Evolutionary conservation across 1,140 invertebrate species (phyloP), one percentile per base, ranked within the genome.

Genomic region (Ips typographus): DNA sequence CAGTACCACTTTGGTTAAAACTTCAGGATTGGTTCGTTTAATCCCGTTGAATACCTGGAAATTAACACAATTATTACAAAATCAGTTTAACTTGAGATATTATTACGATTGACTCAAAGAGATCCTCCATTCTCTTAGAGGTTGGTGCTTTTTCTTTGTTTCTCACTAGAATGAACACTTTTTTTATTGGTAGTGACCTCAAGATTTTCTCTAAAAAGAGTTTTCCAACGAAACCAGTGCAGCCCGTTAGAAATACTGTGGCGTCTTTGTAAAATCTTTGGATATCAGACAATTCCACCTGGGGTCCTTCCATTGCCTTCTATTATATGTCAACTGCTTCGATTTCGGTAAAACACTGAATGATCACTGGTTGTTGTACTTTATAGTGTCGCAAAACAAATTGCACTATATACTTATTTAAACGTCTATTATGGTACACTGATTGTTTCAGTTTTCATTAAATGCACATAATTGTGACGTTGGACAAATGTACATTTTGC

Each of bases 101-200:
- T n/a, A 65, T 84, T 76, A 90, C 88, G 67, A 84, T 80, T 71
- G 88, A 85, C 67, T 88, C 85, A 71, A 89, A 82, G 47, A 89
- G 79, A 69, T 85, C 83, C 5, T 89, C 83, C 2, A 89, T 79
- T 62, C 90, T 83, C 8, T 83, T 79, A n/a, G 80, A 75, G 1
- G 86, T 83, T 72, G 87, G 84, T 77, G 89, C 87, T 37, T 88
- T 89, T 76, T 90, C 89, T 81, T 94, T 94, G 7, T 84, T 82
- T 73, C 93, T 81, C 51, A 94, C 85, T 52, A 95, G 80, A 43
- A 94, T 80, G 78, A 91, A 94, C 71, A 95, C 86, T 41, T 82
- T 85, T 61, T 86, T 74, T 65, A 89, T 87, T 22, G 85, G 62
- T 44, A 75, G 70, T 40, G 61, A 7, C 4, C 75, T 72, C 22